Base-by-base conservation (phyloP, 1,140 invertebrate genomes). In the Hypothenemus hampei region DNA sequence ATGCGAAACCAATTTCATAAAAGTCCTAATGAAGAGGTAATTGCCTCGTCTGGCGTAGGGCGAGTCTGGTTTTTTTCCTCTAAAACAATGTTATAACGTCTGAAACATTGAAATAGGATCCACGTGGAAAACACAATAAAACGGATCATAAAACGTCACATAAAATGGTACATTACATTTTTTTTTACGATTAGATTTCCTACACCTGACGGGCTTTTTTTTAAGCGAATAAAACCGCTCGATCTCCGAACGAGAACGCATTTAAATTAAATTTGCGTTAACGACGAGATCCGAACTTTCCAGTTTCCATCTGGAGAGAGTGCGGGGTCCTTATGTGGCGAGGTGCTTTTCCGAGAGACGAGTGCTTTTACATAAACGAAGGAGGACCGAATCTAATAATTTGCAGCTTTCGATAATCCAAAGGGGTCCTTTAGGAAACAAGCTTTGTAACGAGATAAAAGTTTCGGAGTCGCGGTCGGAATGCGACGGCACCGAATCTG, bases 381-480 rank as follows among this genome's bases (percentile, higher is more conserved):
- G 13, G 3, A 18, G 13, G 3, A 18, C 36, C 10, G 8, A 39
- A 39, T 39, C 36, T 39, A 39, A 39, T 39, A 39, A 39, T 39
- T 39, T 18, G 18, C 18, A 4, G 36, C 36, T 39, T 6, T 19
- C 18, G 36, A 39, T 39, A 39, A 19, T 39, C 36, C 13, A 18
- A 39, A 39, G 19, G 10, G 18, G 15, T 10, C 18, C 18, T 39
- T 16, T 19, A 18, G 13, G 18, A 39, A 39, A 39, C 36, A 8
- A 39, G 18, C 36, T 4, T 8, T 10, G 36, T 39, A 39, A 39
- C 19, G 36, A 39, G 36, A 39, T 39, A 39, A 39, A 39, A 39
- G n/a, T 39, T 3, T 15, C n/a, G 36, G 19, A 15, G 8, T 18
- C n/a, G 36, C 36, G 4, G 13, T 39, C 19, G 3, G 13, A 39